Evolutionary conservation across 2,113 vertebrate species (phyloP).

Genomic region (Acinonyx jubatus): DNA sequence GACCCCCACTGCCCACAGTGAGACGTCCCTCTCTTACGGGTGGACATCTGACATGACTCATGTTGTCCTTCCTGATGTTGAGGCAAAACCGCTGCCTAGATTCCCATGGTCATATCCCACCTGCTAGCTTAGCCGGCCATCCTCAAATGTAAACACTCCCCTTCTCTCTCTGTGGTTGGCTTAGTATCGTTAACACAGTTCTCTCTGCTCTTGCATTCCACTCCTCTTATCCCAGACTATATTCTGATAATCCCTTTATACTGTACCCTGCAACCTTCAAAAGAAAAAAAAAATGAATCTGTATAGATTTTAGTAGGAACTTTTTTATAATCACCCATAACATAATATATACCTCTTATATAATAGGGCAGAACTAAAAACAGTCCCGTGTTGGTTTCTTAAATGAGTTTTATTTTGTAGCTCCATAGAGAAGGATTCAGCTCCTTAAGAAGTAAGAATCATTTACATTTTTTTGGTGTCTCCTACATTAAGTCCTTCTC

Average conservation of each 20-base stretch:
- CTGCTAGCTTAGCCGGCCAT: background rate
- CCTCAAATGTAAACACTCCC: background rate
- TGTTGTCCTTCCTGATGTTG: no score
- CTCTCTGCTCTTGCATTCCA: background rate
- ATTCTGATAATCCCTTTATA: background rate
- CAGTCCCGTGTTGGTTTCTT: background rate
- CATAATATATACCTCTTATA: background rate
- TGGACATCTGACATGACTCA: background rate
- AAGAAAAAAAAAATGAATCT: background rate
- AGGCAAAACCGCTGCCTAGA: background rate
- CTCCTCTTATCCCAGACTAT: background rate
- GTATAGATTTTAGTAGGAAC: background rate
- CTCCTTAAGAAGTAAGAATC: background rate
- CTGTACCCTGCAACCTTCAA: background rate
- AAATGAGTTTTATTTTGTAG: background rate
- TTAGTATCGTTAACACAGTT: background rate
- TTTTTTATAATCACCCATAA: background rate
- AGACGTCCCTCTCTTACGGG: background rate
- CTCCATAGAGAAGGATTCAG: background rate
- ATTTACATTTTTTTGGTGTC: background rate
- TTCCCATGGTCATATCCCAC: background rate
- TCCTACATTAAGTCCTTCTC: background rate
- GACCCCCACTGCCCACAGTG: fast-evolving
- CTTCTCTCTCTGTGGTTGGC: background rate
- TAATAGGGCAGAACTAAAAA: background rate